Evolutionary conservation across 2,888 invertebrate genomes (phyloP).

Genomic region (Caenorhabditis doughertyi): DNA sequence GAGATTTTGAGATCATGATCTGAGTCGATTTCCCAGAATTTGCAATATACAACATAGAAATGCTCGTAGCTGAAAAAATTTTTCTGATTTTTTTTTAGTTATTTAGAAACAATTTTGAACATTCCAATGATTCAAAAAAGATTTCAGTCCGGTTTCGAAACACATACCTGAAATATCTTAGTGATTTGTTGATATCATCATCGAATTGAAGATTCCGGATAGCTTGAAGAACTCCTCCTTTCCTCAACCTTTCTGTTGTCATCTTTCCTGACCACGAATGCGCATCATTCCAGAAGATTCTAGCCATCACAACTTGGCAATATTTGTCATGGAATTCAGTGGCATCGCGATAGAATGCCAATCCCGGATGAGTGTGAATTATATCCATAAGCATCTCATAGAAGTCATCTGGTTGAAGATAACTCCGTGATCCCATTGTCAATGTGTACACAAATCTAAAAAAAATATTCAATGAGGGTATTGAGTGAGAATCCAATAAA

Average conservation of each 20-base stretch:
- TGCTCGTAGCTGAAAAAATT: constrained; percentile 95
- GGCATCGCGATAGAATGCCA: constrained; percentile 97
- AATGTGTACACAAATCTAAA: constrained; percentile 84
- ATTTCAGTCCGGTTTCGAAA: neutral
- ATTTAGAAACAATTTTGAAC: neutral
- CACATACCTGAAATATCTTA: constrained; percentile 70
- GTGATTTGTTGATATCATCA: constrained; percentile 77
- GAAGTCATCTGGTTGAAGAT: constrained; percentile 90
- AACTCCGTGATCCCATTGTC: constrained; percentile 82
- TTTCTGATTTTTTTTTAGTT: too few relatives aligned
- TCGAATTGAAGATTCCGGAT: constrained; percentile 74
- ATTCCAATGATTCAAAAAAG: neutral
- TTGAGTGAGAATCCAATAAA: constrained; percentile 14
- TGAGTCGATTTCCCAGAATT: constrained; percentile 99
- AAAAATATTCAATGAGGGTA: neutral
- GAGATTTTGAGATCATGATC: constrained; percentile 98
- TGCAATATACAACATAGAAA: constrained; percentile 99
- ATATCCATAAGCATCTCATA: constrained; percentile 92
- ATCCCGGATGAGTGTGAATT: constrained; percentile 90
- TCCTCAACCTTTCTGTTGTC: constrained; percentile 91
- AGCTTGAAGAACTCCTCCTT: constrained; percentile 88
- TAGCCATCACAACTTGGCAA: constrained; percentile 97
- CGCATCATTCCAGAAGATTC: constrained; percentile 97
- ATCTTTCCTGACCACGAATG: constrained; percentile 97
- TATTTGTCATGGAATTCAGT: constrained; percentile 99